Percentiles rank a stretch among this genome's conserved stretches.
Evolutionary conservation across 2,888 invertebrate species (phyloP).

Genomic region (Beris morrisii): DNA sequence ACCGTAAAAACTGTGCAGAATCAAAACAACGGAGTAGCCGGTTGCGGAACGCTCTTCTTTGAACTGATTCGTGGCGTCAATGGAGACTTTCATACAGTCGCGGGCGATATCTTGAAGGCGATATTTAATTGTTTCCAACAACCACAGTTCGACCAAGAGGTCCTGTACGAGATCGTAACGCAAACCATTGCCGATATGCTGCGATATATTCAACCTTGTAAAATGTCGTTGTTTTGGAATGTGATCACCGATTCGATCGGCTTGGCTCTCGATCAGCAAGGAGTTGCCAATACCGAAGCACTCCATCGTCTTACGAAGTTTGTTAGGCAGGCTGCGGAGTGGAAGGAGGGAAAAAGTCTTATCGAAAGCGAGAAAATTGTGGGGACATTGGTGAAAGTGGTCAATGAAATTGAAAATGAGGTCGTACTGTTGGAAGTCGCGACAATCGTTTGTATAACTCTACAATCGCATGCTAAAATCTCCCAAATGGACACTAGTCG

Average conservation of each 20-base stretch:
- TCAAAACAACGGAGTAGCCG: conserved; percentile 70
- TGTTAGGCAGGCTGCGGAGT: conserved; percentile 64
- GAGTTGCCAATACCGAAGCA: not conserved
- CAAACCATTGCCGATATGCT: conserved; percentile 67
- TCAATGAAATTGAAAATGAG: conserved; percentile 40
- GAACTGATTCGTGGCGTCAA: conserved; percentile 83
- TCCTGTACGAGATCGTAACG: conserved; percentile 64
- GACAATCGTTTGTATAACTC: conserved; percentile 62
- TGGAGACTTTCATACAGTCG: conserved; percentile 83
- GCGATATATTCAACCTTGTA: conserved; percentile 64
- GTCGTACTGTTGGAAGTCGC: conserved; percentile 46
- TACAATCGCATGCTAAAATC: conserved; percentile 66
- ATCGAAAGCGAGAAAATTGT: conserved; percentile 64
- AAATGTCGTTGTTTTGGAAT: conserved; percentile 69
- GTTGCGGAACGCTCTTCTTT: conserved; percentile 85
- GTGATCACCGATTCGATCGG: conserved; percentile 55
- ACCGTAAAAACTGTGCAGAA: conserved; percentile 68
- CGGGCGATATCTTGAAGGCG: conserved; percentile 69
- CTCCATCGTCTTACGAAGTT: conserved; percentile 60
- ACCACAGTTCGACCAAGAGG: conserved; percentile 46
- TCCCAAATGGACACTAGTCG: conserved; percentile 73
- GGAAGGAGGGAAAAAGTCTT: conserved; percentile 67
- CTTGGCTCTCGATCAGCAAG: conserved; percentile 19
- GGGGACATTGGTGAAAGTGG: conserved; percentile 56
- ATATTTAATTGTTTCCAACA: conserved; percentile 66